phyloP scores from a whole-genome alignment of 23 tunicate species.

The Aplidium turbinatum region DNA sequence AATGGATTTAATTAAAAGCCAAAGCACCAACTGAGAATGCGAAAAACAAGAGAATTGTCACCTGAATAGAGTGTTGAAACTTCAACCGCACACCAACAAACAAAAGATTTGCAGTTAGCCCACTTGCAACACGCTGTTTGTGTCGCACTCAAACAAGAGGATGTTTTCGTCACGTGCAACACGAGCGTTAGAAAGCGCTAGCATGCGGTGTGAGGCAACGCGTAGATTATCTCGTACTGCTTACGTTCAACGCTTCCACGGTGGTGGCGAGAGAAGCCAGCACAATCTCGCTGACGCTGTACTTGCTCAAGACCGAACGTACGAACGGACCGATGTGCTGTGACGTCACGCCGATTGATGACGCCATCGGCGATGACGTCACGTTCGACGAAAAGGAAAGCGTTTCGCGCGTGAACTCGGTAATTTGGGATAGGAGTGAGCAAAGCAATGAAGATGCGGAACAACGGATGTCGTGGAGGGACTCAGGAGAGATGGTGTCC shows the following conservation, averaged over 20 bases:
- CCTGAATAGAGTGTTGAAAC: too few species aligned
- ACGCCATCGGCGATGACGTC: slow-evolving; percentile 26
- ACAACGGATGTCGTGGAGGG: slow-evolving; percentile 51
- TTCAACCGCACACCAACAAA: too few species aligned
- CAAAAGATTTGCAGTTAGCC: too few species aligned
- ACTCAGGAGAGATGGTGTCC: neutral
- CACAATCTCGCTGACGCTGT: slow-evolving; percentile 16
- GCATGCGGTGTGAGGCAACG: too few species aligned
- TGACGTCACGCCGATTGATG: slow-evolving; percentile 21
- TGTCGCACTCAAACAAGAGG: too few species aligned
- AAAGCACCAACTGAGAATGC: too few species aligned
- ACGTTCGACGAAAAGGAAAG: slow-evolving; percentile 3
- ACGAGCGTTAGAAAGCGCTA: too few species aligned
- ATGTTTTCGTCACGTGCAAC: too few species aligned
- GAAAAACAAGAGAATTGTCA: too few species aligned
- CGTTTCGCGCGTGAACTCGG: slow-evolving; percentile 29
- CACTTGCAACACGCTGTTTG: too few species aligned
- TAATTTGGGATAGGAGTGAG: slow-evolving; percentile 38
- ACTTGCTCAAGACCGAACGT: slow-evolving; percentile 27
- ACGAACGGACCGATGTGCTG: slow-evolving; percentile 55
- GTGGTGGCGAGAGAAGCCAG: slow-evolving; percentile 34
- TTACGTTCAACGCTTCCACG: slow-evolving; percentile 42
- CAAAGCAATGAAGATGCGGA: slow-evolving; percentile 32
- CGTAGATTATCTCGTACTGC: too few species aligned
- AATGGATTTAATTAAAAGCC: too few species aligned